Percentiles rank a stretch among this genome's conserved stretches.
These are phyloP conservation scores for Oryzias dopingdopingensis DNA, from an alignment of 2,797 vertebrate species.

Conservation along the genomic window DNA sequence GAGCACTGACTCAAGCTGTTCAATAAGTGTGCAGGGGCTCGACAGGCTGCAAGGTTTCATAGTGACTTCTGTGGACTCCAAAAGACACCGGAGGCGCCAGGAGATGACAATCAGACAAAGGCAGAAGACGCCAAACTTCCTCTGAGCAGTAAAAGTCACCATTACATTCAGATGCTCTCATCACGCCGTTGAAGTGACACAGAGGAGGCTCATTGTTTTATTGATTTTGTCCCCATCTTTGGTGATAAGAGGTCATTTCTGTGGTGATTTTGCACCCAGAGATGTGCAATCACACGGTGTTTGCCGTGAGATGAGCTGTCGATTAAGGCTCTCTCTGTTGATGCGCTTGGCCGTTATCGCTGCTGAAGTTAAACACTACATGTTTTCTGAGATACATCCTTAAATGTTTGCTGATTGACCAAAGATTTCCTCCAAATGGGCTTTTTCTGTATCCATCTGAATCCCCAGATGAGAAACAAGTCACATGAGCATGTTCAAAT, in stretches of 20 bases:
- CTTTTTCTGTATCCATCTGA: neutral
- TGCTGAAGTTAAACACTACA: conserved; percentile 4
- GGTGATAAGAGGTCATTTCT: conserved; percentile 40
- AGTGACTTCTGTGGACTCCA: conserved; percentile 12
- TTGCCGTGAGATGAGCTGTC: conserved; percentile 14
- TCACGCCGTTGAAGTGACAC: conserved; percentile 25
- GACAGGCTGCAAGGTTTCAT: conserved; percentile 34
- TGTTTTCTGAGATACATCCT: neutral
- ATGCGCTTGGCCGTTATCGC: conserved; percentile 6
- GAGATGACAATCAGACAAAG: conserved; percentile 43
- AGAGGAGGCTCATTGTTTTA: conserved; percentile 23
- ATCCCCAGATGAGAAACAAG: too few relatives aligned
- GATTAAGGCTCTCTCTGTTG: conserved; percentile 11
- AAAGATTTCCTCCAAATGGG: too few relatives aligned
- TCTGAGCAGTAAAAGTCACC: conserved; percentile 22
- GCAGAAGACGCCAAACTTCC: conserved; percentile 12
- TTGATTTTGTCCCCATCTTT: conserved; percentile 39
- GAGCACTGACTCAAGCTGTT: conserved; percentile 57
- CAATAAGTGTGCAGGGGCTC: conserved; percentile 32
- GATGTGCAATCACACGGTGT: conserved; percentile 4
- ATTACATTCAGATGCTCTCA: conserved; percentile 34
- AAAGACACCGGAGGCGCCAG: conserved; percentile 35
- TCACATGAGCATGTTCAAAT: too few relatives aligned
- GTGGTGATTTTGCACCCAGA: conserved; percentile 9
- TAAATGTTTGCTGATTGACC: neutral